These are phyloP conservation scores for Steinernema khuongi DNA, from an alignment of 1,140 invertebrate genomes.

Conservation along the genomic window DNA sequence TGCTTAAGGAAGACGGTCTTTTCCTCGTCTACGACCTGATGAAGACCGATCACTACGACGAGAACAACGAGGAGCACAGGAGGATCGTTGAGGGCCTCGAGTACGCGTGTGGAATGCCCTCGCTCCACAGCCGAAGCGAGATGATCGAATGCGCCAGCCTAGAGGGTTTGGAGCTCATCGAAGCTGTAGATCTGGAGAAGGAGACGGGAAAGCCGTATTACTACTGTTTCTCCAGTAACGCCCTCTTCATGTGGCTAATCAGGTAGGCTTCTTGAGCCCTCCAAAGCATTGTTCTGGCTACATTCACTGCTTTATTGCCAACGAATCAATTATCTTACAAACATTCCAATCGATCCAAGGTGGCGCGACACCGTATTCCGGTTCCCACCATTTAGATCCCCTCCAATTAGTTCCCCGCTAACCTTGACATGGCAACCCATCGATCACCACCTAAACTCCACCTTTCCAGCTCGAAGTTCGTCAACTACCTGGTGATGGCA, in stretches of 20 bases:
- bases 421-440: no score
- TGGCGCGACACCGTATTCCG: no score
- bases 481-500: conserved; percentile 42
- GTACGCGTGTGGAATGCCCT: conserved; percentile 57
- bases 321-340: no score
- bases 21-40: conserved; percentile 56
- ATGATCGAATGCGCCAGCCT: conserved; percentile 40
- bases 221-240: conserved; percentile 51
- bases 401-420: neutral
- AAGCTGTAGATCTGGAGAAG: conserved; percentile 43
- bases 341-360: no score
- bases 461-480: conserved; percentile 30
- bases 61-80: conserved; percentile 44
- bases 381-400: no score
- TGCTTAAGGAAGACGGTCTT: conserved; percentile 46
- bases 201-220: conserved; percentile 50
- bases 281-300: no score
- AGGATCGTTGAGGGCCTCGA: conserved; percentile 49
- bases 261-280: neutral
- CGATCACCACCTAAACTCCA: neutral
- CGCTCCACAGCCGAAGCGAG: conserved; percentile 47
- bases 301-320: no score
- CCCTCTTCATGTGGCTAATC: conserved; percentile 55
- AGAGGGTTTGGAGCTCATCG: conserved; percentile 42
- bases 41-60: conserved; percentile 53